Conservation (phyloP, 2,888 invertebrate species). For the Argyresthia goedartella region DNA sequence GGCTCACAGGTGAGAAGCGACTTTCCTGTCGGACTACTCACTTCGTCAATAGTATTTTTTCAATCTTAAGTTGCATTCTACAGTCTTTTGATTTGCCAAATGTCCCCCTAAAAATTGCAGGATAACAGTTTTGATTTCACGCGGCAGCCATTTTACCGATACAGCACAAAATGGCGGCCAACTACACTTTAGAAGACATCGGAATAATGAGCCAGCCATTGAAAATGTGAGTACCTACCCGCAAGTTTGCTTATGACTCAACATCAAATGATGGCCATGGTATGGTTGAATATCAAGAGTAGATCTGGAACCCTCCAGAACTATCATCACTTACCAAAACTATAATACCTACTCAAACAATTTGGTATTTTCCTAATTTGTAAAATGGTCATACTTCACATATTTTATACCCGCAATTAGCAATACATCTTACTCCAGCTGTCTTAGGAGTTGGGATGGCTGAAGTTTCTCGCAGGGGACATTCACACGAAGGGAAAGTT, state of each 20-base stretch:
- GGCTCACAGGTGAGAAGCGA: constrained; percentile 67
- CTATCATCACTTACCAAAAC: too few relatives aligned
- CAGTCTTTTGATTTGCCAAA: constrained; percentile 11
- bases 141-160: constrained; percentile 35
- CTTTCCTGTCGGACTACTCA: constrained; percentile 65
- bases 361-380: too few relatives aligned
- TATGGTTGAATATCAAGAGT: too few relatives aligned
- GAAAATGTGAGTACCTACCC: constrained; percentile 45
- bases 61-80: constrained; percentile 2
- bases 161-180: constrained; percentile 49
- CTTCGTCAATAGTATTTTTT: constrained; percentile 38
- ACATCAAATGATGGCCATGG: too few relatives aligned
- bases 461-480: too few relatives aligned
- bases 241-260: neutral
- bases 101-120: constrained; percentile 11
- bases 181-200: constrained; percentile 38
- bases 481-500: too few relatives aligned
- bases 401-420: too few relatives aligned
- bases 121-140: neutral
- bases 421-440: too few relatives aligned
- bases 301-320: too few relatives aligned
- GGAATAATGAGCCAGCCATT: constrained; percentile 56
- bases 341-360: too few relatives aligned
- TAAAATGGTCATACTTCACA: too few relatives aligned
- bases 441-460: too few relatives aligned